Conservation (phyloP, 2,888 invertebrate genomes). For the Sinelater perroti region DNA sequence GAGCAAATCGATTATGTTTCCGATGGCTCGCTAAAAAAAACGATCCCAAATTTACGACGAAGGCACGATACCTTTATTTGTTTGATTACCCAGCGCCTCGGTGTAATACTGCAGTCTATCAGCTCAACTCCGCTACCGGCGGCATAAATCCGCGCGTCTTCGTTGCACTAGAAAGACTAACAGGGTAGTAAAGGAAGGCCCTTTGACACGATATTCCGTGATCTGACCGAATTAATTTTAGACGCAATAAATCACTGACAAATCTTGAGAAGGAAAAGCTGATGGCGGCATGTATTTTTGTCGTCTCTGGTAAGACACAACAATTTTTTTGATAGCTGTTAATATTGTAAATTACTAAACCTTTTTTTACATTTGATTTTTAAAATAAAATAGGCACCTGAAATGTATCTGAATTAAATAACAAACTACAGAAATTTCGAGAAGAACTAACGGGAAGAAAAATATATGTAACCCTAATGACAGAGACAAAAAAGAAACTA, state of each 20-base stretch:
- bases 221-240: constrained; percentile 22
- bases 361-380: too few species aligned
- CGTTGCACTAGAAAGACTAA: constrained; percentile 15
- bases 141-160: constrained; percentile 11
- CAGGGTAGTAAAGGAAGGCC: constrained; percentile 10
- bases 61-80: not conserved
- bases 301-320: too few species aligned
- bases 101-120: not conserved
- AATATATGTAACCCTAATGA: too few species aligned
- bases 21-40: constrained; percentile 14
- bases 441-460: too few species aligned
- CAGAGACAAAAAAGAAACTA: too few species aligned
- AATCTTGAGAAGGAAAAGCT: constrained; percentile 10
- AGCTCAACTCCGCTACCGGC: too few species aligned
- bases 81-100: not conserved
- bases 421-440: too few species aligned
- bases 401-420: too few species aligned
- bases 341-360: too few species aligned
- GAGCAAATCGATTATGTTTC: constrained; percentile 19
- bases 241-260: constrained; percentile 16
- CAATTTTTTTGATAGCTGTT: too few species aligned
- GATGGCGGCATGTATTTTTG: too few species aligned
- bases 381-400: too few species aligned
- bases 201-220: constrained; percentile 16
- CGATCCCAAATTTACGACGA: constrained; percentile 3